These are phyloP conservation scores for Micromesistius poutassou DNA, from an alignment of 2,797 vertebrate genomes.

Conservation along the genomic window DNA sequence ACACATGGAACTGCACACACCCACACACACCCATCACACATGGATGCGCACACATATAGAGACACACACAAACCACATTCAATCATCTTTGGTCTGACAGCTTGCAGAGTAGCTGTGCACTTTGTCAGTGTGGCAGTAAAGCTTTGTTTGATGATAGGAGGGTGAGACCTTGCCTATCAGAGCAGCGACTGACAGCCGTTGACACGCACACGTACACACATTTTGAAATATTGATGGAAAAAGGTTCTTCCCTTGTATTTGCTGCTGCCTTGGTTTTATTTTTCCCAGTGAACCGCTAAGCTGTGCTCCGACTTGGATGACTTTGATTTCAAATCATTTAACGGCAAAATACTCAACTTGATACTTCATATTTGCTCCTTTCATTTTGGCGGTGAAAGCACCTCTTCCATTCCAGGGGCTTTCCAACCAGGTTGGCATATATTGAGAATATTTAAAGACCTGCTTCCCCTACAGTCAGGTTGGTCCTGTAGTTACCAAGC, in stretches of 20 bases:
- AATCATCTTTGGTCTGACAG: background rate
- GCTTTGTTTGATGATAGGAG: background rate
- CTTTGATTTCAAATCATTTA: background rate
- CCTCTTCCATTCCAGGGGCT: background rate
- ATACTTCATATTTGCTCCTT: background rate
- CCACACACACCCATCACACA: too few species aligned
- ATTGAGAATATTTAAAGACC: too few species aligned
- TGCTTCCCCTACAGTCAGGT: background rate
- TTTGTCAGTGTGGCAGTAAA: background rate
- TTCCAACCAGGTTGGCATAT: background rate
- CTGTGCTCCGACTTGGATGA: background rate
- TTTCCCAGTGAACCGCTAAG: background rate
- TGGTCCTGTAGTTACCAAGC: background rate
- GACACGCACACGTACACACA: background rate
- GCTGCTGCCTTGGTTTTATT: background rate
- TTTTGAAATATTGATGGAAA: background rate
- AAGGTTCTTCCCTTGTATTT: background rate
- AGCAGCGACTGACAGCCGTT: background rate
- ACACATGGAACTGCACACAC: too few species aligned
- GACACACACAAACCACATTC: background rate
- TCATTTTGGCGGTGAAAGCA: background rate
- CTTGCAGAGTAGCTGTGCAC: slow-evolving; percentile 1
- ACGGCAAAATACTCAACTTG: background rate
- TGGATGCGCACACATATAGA: background rate
- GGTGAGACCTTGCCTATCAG: background rate